Evolutionary conservation across 2,797 vertebrate species (phyloP), one percentile per base, ranked within the genome.

Genomic region (Amblyraja radiata): DNA sequence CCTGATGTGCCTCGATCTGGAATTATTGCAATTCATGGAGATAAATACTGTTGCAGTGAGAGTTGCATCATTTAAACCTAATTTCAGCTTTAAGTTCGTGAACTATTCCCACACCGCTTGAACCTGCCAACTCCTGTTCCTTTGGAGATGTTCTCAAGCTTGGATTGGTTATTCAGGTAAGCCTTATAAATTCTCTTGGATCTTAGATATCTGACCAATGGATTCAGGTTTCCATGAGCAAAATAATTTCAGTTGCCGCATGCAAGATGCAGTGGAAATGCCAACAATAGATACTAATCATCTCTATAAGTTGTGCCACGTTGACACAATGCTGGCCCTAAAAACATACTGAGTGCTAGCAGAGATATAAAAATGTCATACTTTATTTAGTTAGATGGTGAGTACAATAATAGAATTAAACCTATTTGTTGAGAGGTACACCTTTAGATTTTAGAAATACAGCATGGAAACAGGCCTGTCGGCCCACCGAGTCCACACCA

Each of bases 111-210:
- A 88, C 16, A 79, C 6, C 84, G 32, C n/a, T 65, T 88, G 84
- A 18, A 65, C 32, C 28, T 32, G 32, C 32, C 32, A 32, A 32
- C 32, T 32, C 32, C 32, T 32, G 32, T 32, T 86, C 58, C 83
- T 65, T 88, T 65, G 61, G 84, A 65, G 1, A 65, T 21, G 61
- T 88, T 88, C 84, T 61, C 61, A 88, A 65, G 16, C 61, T 32
- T 88, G 84, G 61, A 65, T 65, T 88, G 84, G 84, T 88, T 65
- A 88, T 2, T 88, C 28, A 86, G 83, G 83, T 86, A 86, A 61
- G 83, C 13, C 25, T 88, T n/a, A 32, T 88, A 13, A n/a, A 88
- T 21, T 88, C 84, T n/a, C 28, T 86, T 63, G 58, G 61, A 88
- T 88, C 63, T 61, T 65, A 65, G 32, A 28, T 58, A 86, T n/a